These are phyloP conservation scores for Labeo calbasu DNA, from an alignment of 2,797 vertebrate genomes.

Conservation along the genomic window DNA sequence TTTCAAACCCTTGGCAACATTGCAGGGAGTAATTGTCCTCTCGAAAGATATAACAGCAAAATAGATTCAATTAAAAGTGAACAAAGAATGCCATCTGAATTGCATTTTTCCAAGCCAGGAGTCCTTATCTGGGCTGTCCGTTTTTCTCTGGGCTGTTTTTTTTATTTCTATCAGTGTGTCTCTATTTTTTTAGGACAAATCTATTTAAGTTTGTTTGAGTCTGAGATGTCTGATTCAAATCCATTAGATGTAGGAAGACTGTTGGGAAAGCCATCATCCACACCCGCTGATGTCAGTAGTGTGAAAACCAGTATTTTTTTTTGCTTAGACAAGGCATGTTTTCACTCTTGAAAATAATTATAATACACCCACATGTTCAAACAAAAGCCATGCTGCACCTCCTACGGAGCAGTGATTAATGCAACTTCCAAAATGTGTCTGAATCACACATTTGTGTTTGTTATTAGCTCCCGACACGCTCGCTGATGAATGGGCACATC, in stretches of 20 bases:
- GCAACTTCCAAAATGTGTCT: conserved; percentile 66
- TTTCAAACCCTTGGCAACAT: conserved; percentile 63
- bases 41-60: conserved; percentile 54
- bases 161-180: conserved; percentile 37
- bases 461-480: conserved; percentile 75
- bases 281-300: conserved; percentile 10
- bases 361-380: conserved; percentile 45
- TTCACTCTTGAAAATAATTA: conserved; percentile 40
- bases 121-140: conserved; percentile 51
- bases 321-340: conserved; percentile 9
- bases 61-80: conserved; percentile 62
- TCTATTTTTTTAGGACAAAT: conserved; percentile 66
- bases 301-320: neutral
- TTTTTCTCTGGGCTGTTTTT: conserved; percentile 17
- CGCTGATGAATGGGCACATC: conserved; percentile 72
- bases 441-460: conserved; percentile 78
- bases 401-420: conserved; percentile 73
- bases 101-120: conserved; percentile 63
- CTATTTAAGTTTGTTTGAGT: conserved; percentile 64
- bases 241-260: conserved; percentile 59
- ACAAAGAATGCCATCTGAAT: conserved; percentile 63
- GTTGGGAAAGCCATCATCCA: conserved; percentile 25
- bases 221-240: conserved; percentile 60
- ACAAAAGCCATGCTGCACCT: conserved; percentile 52
- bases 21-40: conserved; percentile 62